A percentile compares a stretch with the other conserved stretches of the same genome.
These are phyloP conservation scores for Montipora cactus DNA, from an alignment of 64 coral and sea anemone species.

Conservation along the genomic window DNA sequence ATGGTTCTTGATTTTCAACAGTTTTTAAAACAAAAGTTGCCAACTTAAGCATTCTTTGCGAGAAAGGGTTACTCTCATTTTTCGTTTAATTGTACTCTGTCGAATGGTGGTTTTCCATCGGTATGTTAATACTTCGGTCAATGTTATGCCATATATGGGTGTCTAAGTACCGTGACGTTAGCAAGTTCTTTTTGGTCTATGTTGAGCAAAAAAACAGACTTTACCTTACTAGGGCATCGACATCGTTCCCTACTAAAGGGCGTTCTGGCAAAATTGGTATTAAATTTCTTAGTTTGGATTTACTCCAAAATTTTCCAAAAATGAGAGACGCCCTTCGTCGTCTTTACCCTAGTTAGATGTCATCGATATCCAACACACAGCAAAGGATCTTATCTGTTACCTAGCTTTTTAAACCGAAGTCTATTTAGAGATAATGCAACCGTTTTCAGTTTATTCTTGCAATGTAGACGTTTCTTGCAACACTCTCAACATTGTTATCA, in stretches of 20 bases:
- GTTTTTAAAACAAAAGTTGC: not conserved
- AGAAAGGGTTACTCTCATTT: not conserved
- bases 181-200: no score
- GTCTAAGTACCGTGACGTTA: no score
- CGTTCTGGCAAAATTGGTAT: not conserved
- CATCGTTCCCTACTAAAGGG: not conserved
- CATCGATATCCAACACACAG: not conserved
- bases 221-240: not conserved
- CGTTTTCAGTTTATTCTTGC: not conserved
- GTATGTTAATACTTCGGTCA: not conserved
- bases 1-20: not conserved
- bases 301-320: not conserved
- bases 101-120: not conserved
- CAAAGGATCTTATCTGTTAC: not conserved
- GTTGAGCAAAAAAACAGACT: no score
- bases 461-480: not conserved
- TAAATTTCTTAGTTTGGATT: not conserved
- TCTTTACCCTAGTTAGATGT: not conserved
- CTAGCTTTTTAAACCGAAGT: not conserved
- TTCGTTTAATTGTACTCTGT: not conserved
- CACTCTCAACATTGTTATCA: slow-evolving; percentile 8
- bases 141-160: not conserved
- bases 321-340: not conserved
- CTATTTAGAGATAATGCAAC: not conserved
- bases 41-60: not conserved